Conservation (phyloP, 1,140 invertebrate genomes). For the Chelonus insularis region DNA sequence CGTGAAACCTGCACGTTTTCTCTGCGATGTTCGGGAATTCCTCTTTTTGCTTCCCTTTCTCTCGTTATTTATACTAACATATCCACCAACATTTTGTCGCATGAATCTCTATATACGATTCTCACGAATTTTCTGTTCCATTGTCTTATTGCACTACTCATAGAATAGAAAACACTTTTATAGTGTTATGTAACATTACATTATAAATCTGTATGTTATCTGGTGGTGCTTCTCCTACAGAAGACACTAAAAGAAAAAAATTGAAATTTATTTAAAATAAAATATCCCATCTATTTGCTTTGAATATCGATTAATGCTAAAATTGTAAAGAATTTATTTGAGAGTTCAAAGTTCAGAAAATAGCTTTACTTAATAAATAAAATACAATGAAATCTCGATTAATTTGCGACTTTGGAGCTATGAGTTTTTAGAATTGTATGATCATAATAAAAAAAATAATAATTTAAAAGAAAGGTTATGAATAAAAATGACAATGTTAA, state of each 20-base stretch:
- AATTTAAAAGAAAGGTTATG: no score
- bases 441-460: no score
- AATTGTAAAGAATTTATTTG: not conserved
- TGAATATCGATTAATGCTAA: no score
- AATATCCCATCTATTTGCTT: not conserved
- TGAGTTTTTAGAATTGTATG: no score
- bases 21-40: constrained; percentile 12
- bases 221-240: no score
- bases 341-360: no score
- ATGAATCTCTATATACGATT: constrained; percentile 11
- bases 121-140: constrained; percentile 25
- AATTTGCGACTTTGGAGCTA: no score
- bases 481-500: no score
- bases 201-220: no score
- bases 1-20: constrained; percentile 6
- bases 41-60: not conserved
- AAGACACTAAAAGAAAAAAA: not conserved
- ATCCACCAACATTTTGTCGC: not conserved
- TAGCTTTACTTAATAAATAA: no score
- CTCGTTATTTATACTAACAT: constrained; percentile 6
- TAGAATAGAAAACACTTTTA: not conserved
- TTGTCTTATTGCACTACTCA: not conserved
- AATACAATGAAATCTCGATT: no score
- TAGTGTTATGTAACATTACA: not conserved
- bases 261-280: not conserved